Percentiles rank a stretch among this genome's conserved stretches.
Evolutionary conservation across 2,113 vertebrate genomes (phyloP).

Genomic region (Sinocyclocheilus anshuiensis): DNA sequence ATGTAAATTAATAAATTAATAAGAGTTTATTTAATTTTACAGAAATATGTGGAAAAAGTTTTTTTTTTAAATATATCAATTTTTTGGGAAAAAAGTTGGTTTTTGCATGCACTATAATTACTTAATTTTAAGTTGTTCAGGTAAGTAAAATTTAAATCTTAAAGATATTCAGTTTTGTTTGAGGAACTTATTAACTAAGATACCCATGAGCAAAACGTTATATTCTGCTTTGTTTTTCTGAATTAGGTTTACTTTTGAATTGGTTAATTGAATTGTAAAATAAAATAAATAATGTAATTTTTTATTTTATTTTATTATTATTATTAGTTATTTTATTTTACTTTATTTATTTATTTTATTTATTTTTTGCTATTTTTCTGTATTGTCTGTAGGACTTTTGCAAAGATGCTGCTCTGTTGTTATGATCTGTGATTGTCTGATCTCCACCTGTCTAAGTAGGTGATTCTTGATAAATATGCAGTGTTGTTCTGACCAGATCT

Average conservation of each 20-base stretch:
- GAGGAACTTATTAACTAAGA: not conserved
- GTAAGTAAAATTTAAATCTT: not conserved
- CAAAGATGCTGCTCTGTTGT: not conserved
- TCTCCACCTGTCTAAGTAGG: not conserved
- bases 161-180: not conserved
- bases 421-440: not conserved
- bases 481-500: not conserved
- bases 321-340: not conserved
- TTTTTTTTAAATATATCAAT: no score
- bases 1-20: not conserved
- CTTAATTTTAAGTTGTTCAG: not conserved
- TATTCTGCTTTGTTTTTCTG: not conserved
- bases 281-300: no score
- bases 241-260: not conserved
- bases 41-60: no score
- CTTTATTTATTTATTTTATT: not conserved
- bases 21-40: not conserved
- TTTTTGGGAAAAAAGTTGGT: no score
- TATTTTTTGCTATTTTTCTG: not conserved
- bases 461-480: not conserved
- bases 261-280: not conserved
- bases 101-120: no score
- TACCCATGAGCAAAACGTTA: not conserved
- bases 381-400: not conserved
- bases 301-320: no score